Conservation (phyloP, 2,797 vertebrate species). For the Luscinia luscinia region DNA sequence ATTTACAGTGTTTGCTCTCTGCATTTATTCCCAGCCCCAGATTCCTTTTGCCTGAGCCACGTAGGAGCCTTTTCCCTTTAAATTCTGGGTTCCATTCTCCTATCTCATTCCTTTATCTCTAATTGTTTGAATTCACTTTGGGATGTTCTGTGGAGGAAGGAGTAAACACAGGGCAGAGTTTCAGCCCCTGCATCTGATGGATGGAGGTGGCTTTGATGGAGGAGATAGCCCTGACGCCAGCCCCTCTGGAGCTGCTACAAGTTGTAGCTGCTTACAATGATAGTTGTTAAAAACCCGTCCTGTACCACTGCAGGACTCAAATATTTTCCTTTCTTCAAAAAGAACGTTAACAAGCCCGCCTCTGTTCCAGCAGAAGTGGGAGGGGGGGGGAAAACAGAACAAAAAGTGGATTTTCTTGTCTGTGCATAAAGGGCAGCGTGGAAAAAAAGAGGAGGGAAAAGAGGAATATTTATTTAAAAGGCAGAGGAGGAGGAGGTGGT, state of each 20-base stretch:
- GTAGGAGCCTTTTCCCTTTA: not conserved
- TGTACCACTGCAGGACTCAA: conserved; percentile 16
- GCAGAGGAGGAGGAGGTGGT: conserved; percentile 5
- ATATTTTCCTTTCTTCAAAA: conserved; percentile 49
- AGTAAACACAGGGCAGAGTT: conserved; percentile 72
- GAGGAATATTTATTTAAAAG: not conserved
- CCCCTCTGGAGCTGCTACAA: conserved; percentile 78
- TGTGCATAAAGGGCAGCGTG: not conserved
- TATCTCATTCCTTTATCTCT: conserved; percentile 33
- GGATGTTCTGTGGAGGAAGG: not conserved
- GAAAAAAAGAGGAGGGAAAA: not conserved
- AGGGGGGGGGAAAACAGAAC: too few species aligned
- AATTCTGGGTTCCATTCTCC: not conserved
- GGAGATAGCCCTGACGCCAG: conserved; percentile 83
- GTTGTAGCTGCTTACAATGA: conserved; percentile 75
- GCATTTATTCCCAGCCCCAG: not conserved
- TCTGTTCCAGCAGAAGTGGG: not conserved
- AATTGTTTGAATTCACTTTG: conserved; percentile 1
- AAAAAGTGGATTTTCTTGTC: not conserved
- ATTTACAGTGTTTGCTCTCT: conserved; percentile 4
- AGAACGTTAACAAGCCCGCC: not conserved
- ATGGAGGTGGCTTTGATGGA: conserved; percentile 84
- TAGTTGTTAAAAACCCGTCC: conserved; percentile 75
- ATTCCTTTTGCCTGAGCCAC: not conserved
- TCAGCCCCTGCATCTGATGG: conserved; percentile 78